phyloP scores from a whole-genome alignment of 2,797 vertebrate species.

The Sarcoramphus papa region DNA sequence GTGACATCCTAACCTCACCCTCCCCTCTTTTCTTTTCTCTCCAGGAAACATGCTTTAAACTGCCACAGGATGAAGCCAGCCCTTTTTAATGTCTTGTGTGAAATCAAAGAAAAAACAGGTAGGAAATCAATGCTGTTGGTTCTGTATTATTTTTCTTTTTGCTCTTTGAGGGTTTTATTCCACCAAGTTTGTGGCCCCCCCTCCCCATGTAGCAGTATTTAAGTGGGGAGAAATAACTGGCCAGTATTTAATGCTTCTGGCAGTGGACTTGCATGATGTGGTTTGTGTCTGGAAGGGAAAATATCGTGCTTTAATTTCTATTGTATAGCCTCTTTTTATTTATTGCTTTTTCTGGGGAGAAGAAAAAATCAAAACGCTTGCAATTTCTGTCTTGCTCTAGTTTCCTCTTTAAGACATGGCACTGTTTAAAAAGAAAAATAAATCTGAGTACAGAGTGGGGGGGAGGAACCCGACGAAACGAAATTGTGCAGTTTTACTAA shows the following conservation, averaged over 20 bases:
- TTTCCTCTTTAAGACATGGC: not conserved
- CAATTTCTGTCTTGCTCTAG: not conserved
- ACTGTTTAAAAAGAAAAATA: not conserved
- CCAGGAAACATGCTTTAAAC: slow-evolving; percentile 96
- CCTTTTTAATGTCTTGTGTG: slow-evolving; percentile 97
- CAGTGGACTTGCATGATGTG: not conserved
- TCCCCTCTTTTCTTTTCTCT: slow-evolving; percentile 61
- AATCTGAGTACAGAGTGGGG: not conserved
- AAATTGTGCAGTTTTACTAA: not conserved
- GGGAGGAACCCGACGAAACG: not conserved
- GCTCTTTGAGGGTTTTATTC: not conserved
- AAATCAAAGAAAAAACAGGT: slow-evolving; percentile 99
- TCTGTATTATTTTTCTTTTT: not conserved
- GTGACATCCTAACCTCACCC: slow-evolving; percentile 14
- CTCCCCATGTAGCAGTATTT: not conserved
- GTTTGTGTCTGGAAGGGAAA: slow-evolving; percentile 34
- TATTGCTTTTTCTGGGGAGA: not conserved
- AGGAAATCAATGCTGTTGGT: slow-evolving; percentile 49
- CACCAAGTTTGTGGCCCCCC: not conserved
- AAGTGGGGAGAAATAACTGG: not conserved
- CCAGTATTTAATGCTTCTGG: slow-evolving; percentile 16
- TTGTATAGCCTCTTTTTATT: slow-evolving; percentile 22
- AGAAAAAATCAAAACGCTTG: not conserved
- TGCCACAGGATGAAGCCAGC: slow-evolving; percentile 99
- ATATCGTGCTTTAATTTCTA: slow-evolving; percentile 2